Conservation (phyloP, 2,113 vertebrate species). For the Pedionomus torquatus region DNA sequence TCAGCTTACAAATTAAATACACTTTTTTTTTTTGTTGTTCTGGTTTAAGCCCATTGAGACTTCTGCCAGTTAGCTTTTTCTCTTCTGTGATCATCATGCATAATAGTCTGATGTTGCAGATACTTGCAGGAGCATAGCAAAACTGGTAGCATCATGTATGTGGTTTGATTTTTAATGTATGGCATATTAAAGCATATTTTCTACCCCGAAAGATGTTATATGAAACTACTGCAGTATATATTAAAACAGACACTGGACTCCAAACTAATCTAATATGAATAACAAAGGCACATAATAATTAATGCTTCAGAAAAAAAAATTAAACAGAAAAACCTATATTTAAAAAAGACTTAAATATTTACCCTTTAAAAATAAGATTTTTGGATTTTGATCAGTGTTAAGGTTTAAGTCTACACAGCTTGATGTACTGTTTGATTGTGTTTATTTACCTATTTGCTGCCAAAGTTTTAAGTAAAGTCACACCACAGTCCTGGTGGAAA, state of each 20-base stretch:
- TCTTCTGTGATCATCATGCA: constrained; percentile 38
- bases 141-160: constrained; percentile 65
- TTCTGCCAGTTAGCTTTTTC: constrained; percentile 55
- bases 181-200: constrained; percentile 56
- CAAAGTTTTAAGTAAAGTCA: constrained; percentile 6
- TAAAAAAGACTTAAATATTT: not conserved
- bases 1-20: constrained; percentile 48
- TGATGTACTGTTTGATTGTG: not conserved
- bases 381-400: not conserved
- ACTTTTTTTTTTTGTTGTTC: constrained; percentile 56
- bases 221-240: not conserved
- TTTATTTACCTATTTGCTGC: constrained; percentile 28
- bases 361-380: not conserved
- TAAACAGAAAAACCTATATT: not conserved
- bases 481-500: not conserved
- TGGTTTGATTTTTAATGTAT: constrained; percentile 63
- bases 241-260: constrained; percentile 3
- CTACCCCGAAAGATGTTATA: not conserved
- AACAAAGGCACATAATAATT: not conserved
- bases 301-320: not conserved
- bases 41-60: constrained; percentile 47
- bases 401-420: not conserved
- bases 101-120: constrained; percentile 59
- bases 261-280: constrained; percentile 15
- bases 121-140: constrained; percentile 52